phyloP scores from a whole-genome alignment of 2,797 vertebrate species.

The Novumbra hubbsi region DNA sequence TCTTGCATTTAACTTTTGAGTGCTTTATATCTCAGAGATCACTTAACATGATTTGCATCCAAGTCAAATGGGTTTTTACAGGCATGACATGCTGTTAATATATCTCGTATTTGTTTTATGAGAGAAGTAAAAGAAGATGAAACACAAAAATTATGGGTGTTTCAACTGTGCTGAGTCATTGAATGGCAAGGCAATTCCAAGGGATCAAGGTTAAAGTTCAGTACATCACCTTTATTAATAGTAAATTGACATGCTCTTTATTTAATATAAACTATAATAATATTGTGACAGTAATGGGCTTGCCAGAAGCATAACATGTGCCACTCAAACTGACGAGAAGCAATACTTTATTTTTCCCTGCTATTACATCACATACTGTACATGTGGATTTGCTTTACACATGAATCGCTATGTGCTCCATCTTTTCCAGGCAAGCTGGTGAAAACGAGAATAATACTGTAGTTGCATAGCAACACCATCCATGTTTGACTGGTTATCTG shows the following conservation, averaged over 20 bases:
- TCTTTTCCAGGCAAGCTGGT: conserved; percentile 3
- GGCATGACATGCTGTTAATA: not conserved
- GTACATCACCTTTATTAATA: not conserved
- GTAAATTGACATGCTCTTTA: not conserved
- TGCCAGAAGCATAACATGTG: not conserved
- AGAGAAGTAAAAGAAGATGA: not conserved
- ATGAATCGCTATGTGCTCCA: conserved; percentile 8
- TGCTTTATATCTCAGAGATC: not conserved
- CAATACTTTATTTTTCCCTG: not conserved
- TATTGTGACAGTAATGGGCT: not conserved
- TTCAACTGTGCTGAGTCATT: not conserved
- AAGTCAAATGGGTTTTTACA: not conserved
- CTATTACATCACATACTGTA: not conserved
- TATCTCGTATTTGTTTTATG: not conserved
- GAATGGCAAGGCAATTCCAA: not conserved
- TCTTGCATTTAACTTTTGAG: not conserved
- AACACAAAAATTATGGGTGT: not conserved
- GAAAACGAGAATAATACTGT: conserved; percentile 18
- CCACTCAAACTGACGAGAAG: not conserved
- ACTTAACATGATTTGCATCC: not conserved
- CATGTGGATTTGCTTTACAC: not conserved
- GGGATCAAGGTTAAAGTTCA: not conserved
- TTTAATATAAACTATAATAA: not conserved
- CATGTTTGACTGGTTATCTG: conserved; percentile 29
- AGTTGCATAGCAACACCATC: conserved; percentile 50